These are phyloP conservation scores for Chlorocebus sabaeus DNA, from an alignment of 2,113 vertebrate species.

Conservation along the genomic window DNA sequence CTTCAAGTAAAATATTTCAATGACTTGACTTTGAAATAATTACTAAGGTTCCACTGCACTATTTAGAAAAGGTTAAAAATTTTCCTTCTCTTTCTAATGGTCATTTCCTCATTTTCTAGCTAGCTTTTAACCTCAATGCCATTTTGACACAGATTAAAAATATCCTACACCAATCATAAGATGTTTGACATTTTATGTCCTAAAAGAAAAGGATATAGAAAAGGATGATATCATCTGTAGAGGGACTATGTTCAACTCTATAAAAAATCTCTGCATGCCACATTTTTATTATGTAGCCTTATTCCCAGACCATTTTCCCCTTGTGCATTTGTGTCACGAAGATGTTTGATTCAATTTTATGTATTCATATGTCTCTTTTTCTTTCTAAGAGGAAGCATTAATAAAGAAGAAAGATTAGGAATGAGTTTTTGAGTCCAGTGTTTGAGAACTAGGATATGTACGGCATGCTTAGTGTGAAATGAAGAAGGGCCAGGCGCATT, in stretches of 20 bases:
- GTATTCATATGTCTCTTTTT: slow-evolving; percentile 44
- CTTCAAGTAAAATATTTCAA: slow-evolving; percentile 26
- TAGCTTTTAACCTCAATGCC: slow-evolving; percentile 69
- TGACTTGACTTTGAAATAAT: slow-evolving; percentile 14
- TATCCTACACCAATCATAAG: slow-evolving; percentile 56
- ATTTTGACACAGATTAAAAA: slow-evolving; percentile 72
- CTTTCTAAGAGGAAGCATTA: slow-evolving; percentile 48
- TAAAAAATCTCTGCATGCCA: slow-evolving; percentile 53
- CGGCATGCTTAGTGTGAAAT: slow-evolving; percentile 13
- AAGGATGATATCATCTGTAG: slow-evolving; percentile 59
- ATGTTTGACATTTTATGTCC: slow-evolving; percentile 63
- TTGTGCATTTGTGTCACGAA: slow-evolving; percentile 39
- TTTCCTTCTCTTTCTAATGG: slow-evolving; percentile 53
- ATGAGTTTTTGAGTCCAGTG: background rate
- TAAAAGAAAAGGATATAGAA: slow-evolving; percentile 58
- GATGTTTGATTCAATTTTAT: slow-evolving; percentile 59
- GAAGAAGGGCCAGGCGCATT: background rate
- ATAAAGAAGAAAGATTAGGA: slow-evolving; percentile 33
- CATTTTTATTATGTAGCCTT: slow-evolving; percentile 62
- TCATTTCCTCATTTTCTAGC: slow-evolving; percentile 54
- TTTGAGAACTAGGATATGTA: background rate
- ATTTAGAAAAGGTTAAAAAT: slow-evolving; percentile 60
- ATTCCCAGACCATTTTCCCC: slow-evolving; percentile 18
- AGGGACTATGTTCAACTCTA: slow-evolving; percentile 22
- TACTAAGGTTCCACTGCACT: background rate